Evolutionary conservation across 2,113 vertebrate genomes (phyloP), one percentile per base, ranked within the genome.

Genomic region (Hipposideros armiger): DNA sequence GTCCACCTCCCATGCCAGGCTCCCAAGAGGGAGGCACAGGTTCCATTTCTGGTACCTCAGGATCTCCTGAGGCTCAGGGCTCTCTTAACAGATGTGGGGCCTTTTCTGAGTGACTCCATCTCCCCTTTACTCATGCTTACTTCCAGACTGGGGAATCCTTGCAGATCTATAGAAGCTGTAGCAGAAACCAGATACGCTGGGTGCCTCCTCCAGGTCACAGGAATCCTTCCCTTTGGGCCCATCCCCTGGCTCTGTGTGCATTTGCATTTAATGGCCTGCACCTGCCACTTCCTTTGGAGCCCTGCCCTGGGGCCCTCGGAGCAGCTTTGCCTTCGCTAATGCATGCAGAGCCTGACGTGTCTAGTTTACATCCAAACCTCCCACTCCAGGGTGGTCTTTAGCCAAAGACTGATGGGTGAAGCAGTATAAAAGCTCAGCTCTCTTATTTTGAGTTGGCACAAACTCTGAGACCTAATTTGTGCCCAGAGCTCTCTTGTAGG

Each of bases 151-250:
- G 15, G 36, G 32, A 40, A 47, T 77, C 5, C 70, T 83, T 73
- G 69, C 30, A 0, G 16, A 54, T 60, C 19, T 36, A 1, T 14
- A 64, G 76, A 30, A 67, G 16, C 17, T 26, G 26, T 3, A 9
- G 1, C 0, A 1, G 45, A 19, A 5, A 3, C 16, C 0, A 2
- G 45, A 19, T 7, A 3, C 16, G 0, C 0, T 26, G 16, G 47
- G 20, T 14, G n/a, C n/a, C 67, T 60, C 0, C 0, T 20, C 50
- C 47, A 19, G 30, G 67, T 11, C n/a, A 40, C 0, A 0, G 26
- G 14, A 14, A 20, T 45, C n/a, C 22, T 89, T 40, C 54, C 52
- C 50, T 69, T 28, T 5, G 8, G 19, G 10, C 45, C 16, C 11
- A 9, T 22, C 4, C 2, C 28, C 7, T 22, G 62, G 7, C 36